Evolutionary conservation across 92 coral and sea anemone species (phyloP).

Genomic region (Anthopleura xanthogrammica): DNA sequence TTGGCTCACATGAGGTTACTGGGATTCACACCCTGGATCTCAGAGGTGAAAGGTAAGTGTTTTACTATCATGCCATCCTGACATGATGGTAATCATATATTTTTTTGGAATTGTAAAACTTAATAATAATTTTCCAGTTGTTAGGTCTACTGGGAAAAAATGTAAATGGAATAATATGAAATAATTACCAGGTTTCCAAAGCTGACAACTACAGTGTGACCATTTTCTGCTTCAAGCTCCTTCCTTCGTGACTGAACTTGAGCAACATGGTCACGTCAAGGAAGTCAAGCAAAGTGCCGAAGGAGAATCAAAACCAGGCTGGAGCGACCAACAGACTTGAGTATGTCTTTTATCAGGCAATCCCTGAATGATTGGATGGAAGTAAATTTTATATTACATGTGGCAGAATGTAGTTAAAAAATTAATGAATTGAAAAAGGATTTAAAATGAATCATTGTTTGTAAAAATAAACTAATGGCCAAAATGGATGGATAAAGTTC

Average conservation of each 20-base stretch:
- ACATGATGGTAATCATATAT: too few species aligned
- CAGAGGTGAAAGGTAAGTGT: too few species aligned
- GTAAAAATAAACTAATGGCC: background rate
- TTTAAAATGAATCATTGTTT: background rate
- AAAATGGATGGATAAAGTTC: background rate
- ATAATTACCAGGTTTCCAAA: constrained; percentile 86
- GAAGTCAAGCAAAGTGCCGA: constrained; percentile 99
- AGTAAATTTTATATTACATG: background rate
- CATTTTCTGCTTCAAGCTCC: constrained; percentile 73
- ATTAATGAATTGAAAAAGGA: background rate
- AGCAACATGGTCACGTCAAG: constrained; percentile 97
- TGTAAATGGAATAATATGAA: background rate
- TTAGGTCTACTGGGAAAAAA: background rate
- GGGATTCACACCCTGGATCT: too few species aligned
- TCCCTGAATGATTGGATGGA: constrained; percentile 30
- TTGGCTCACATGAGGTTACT: too few species aligned
- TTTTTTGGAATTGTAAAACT: too few species aligned
- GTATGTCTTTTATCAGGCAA: constrained; percentile 53
- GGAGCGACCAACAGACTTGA: constrained; percentile 27
- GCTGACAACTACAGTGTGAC: constrained; percentile 74
- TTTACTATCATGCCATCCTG: too few species aligned
- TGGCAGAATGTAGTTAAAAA: background rate
- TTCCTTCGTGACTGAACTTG: constrained; percentile 62
- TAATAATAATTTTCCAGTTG: too few species aligned
- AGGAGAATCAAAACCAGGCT: constrained; percentile 70